These are phyloP conservation scores for Ancistrus triradiatus DNA, from an alignment of 2,113 vertebrate genomes.

Conservation along the genomic window DNA sequence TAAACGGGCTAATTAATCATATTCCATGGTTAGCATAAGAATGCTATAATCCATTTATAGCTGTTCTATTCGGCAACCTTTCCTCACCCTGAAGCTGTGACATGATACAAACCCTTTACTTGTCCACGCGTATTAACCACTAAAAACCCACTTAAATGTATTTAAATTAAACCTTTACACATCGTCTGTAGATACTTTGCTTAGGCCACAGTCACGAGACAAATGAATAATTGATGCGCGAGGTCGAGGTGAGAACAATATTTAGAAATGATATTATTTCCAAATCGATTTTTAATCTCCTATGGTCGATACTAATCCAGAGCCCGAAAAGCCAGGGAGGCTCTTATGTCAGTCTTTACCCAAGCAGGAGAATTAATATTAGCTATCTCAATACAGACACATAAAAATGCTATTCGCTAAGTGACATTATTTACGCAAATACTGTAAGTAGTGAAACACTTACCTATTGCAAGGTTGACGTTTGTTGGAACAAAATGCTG, in stretches of 20 bases:
- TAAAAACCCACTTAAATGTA: no score
- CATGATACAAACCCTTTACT: no score
- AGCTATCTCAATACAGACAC: neutral
- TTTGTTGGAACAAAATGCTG: constrained; percentile 5
- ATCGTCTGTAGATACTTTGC: no score
- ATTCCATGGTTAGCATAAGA: no score
- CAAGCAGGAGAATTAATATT: neutral
- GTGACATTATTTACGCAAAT: neutral
- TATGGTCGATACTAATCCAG: neutral
- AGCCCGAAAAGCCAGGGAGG: neutral
- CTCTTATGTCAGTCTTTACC: neutral
- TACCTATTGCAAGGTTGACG: constrained; percentile 3
- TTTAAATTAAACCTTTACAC: no score
- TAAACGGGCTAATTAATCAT: no score
- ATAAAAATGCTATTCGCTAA: no score
- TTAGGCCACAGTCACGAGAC: no score
- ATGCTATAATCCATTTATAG: no score
- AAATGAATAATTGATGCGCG: constrained; percentile 20
- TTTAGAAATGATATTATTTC: neutral
- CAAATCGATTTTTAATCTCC: neutral
- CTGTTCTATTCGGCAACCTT: no score
- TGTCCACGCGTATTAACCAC: no score
- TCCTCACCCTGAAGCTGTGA: no score
- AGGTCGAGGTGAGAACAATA: constrained; percentile 2
- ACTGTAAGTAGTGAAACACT: constrained; percentile 6